phyloP scores from a whole-genome alignment of 2,888 invertebrate genomes.

The Nomada ferruginata region DNA sequence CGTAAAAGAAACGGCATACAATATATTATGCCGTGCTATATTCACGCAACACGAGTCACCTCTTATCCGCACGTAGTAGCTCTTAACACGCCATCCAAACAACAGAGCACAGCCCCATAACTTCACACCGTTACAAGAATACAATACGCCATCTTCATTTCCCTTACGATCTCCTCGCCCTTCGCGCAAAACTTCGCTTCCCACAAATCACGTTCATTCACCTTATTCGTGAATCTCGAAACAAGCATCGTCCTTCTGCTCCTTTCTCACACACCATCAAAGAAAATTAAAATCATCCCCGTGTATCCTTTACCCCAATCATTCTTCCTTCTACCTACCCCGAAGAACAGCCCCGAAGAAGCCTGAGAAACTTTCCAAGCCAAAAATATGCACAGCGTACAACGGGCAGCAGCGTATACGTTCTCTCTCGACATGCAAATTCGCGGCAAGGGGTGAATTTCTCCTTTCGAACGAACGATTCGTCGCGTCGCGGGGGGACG shows the following conservation, averaged over 20 bases:
- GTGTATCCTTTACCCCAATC: background rate
- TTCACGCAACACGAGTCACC: conserved; percentile 20
- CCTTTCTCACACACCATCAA: background rate
- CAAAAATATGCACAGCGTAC: conserved; percentile 4
- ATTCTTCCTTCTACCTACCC: background rate
- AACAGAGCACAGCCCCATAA: conserved; percentile 16
- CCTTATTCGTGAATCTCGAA: conserved; percentile 25
- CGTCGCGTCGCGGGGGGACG: conserved; percentile 59
- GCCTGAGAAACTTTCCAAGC: conserved; percentile 48
- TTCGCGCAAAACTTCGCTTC: background rate
- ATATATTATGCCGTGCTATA: background rate
- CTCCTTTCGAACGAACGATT: conserved; percentile 47
- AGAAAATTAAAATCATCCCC: conserved; percentile 10
- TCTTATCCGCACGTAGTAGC: conserved; percentile 10
- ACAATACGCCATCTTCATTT: conserved; percentile 25
- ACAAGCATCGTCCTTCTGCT: background rate
- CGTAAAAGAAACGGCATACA: background rate
- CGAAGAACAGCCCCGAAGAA: conserved; percentile 1
- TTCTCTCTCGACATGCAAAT: conserved; percentile 75
- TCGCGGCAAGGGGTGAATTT: conserved; percentile 65
- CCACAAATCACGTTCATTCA: conserved; percentile 44
- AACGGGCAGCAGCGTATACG: background rate
- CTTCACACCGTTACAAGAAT: conserved; percentile 24
- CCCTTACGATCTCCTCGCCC: conserved; percentile 16
- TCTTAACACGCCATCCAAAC: conserved; percentile 41